A percentile compares a stretch with the other conserved stretches of the same genome.
phyloP scores from a whole-genome alignment of 2,888 invertebrate genomes.

The Parthenolecanium corni region DNA sequence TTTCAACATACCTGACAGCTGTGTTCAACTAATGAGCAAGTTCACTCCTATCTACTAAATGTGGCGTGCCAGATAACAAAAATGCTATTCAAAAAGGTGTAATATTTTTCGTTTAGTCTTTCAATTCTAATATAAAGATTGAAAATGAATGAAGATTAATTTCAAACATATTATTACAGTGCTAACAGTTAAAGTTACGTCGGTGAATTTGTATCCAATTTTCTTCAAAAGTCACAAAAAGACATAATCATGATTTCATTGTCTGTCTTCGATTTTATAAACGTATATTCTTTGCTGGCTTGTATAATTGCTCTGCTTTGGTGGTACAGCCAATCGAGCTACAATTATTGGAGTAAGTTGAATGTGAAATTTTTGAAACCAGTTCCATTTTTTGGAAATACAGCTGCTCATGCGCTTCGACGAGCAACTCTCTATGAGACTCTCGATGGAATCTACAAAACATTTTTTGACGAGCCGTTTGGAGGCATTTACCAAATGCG shows the following conservation, averaged over 20 bases:
- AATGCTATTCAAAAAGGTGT: too few relatives aligned
- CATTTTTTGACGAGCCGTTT: constrained; percentile 33
- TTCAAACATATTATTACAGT: too few relatives aligned
- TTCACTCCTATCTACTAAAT: too few relatives aligned
- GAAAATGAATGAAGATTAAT: too few relatives aligned
- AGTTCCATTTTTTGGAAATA: constrained; percentile 39
- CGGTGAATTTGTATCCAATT: too few relatives aligned
- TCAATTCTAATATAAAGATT: too few relatives aligned
- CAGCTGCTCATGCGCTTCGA: neutral
- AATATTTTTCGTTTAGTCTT: too few relatives aligned
- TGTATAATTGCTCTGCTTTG: constrained; percentile 6
- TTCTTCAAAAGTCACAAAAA: too few relatives aligned
- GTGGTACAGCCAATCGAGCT: constrained; percentile 35
- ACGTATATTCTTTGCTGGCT: neutral
- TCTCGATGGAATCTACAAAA: constrained; percentile 9
- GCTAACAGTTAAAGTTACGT: too few relatives aligned
- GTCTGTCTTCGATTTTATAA: neutral
- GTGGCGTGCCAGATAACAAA: too few relatives aligned
- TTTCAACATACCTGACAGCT: too few relatives aligned
- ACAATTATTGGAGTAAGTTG: constrained; percentile 40
- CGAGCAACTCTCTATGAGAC: neutral
- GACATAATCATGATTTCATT: neutral
- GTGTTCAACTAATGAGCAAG: too few relatives aligned
- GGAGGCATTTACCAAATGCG: constrained; percentile 28
- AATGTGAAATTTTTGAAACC: constrained; percentile 39